Evolutionary conservation across 2,797 vertebrate species (phyloP).

Genomic region (Artibeus lituratus): DNA sequence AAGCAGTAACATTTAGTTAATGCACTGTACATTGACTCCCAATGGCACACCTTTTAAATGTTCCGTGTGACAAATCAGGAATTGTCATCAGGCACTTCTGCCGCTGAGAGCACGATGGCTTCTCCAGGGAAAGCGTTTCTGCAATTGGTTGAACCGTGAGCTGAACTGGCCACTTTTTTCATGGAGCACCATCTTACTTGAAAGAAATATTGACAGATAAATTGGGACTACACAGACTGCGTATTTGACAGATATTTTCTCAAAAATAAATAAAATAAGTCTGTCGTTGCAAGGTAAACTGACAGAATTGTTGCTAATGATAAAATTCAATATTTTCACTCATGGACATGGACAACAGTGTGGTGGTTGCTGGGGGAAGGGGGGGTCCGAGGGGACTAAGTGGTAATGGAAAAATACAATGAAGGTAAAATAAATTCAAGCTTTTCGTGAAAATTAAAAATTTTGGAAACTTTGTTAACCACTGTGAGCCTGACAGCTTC

Average conservation of each 20-base stretch:
- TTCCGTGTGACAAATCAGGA: not conserved
- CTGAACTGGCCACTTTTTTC: not conserved
- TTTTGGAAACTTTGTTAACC: not conserved
- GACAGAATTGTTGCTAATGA: not conserved
- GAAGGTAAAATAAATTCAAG: not conserved
- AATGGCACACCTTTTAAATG: not conserved
- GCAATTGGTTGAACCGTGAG: not conserved
- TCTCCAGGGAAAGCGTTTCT: not conserved
- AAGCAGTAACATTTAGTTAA: not conserved
- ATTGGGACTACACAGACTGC: not conserved
- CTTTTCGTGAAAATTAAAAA: conserved; percentile 24
- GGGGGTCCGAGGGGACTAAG: not conserved
- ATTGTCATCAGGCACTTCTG: not conserved
- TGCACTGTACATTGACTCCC: not conserved
- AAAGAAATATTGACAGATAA: not conserved
- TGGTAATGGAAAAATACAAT: not conserved
- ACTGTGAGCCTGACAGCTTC: not conserved
- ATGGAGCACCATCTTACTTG: not conserved
- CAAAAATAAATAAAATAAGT: not conserved
- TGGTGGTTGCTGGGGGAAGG: not conserved
- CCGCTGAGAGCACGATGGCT: accelerated
- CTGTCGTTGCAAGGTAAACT: not conserved
- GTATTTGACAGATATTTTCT: not conserved
- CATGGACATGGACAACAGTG: not conserved
- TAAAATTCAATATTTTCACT: conserved; percentile 14